Evolutionary conservation across 2,113 vertebrate species (phyloP).

Genomic region (Vulpes ferrilata): DNA sequence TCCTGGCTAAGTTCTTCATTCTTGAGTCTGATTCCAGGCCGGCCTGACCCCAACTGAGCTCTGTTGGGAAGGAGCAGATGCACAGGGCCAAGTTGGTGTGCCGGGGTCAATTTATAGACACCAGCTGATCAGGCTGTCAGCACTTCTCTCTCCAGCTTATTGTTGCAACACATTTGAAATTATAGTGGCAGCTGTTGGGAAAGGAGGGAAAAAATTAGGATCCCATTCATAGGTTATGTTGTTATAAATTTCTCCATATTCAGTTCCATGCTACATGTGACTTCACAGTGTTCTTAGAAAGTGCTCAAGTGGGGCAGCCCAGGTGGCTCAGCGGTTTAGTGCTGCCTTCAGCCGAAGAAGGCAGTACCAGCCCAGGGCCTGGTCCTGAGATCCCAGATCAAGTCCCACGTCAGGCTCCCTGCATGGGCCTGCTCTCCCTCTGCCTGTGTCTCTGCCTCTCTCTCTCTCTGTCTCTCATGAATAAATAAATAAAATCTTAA

Average conservation of each 20-base stretch:
- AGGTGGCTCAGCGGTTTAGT: too few species aligned
- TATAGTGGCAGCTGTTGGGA: background rate
- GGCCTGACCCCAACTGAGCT: background rate
- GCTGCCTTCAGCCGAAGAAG: too few species aligned
- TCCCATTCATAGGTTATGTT: background rate
- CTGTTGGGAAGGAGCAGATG: background rate
- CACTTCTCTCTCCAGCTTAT: background rate
- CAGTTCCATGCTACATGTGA: background rate
- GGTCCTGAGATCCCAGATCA: too few species aligned
- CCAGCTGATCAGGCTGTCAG: background rate
- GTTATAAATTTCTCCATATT: background rate
- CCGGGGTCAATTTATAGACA: background rate
- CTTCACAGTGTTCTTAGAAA: background rate
- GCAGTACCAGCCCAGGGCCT: too few species aligned
- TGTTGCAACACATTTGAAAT: conserved; percentile 51
- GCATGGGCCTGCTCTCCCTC: too few species aligned
- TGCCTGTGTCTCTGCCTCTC: too few species aligned
- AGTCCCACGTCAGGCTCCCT: too few species aligned
- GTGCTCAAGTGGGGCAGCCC: background rate
- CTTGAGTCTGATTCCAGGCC: background rate
- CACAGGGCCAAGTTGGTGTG: background rate
- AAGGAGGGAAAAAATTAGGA: background rate
- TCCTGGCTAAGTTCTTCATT: background rate
- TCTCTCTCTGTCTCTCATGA: too few species aligned
- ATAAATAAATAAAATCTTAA: too few species aligned